Conservation (phyloP, 2,113 vertebrate species). For the Aphyosemion australe region DNA sequence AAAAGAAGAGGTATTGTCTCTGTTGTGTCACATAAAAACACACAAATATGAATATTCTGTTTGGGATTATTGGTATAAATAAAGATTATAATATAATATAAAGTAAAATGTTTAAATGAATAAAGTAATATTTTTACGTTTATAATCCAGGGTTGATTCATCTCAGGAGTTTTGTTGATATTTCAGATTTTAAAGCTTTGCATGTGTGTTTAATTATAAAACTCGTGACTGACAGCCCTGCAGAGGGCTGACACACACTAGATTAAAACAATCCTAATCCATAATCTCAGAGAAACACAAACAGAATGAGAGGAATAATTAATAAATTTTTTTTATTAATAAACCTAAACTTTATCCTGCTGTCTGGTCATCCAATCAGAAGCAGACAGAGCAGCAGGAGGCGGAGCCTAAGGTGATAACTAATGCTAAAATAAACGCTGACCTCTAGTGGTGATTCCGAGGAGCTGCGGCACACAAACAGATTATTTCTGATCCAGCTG, state of each 20-base stretch:
- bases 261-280: conserved; percentile 21
- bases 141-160: too few species aligned
- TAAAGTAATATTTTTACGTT: too few species aligned
- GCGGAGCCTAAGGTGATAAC: not conserved
- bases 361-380: conserved; percentile 38
- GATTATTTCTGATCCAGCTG: not conserved
- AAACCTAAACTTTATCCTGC: too few species aligned
- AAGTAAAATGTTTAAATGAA: too few species aligned
- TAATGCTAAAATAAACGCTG: conserved; percentile 7
- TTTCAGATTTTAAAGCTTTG: too few species aligned
- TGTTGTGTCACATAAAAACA: too few species aligned
- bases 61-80: too few species aligned
- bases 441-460: conserved; percentile 35
- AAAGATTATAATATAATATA: too few species aligned
- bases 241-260: not conserved
- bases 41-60: too few species aligned
- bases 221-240: not conserved
- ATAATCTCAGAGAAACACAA: conserved; percentile 27
- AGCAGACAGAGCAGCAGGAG: conserved; percentile 35
- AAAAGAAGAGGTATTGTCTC: too few species aligned
- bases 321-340: too few species aligned
- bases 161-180: too few species aligned
- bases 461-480: conserved; percentile 1
- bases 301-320: not conserved
- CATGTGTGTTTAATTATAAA: not conserved